Evolutionary conservation across 2,113 vertebrate species (phyloP), one percentile per base, ranked within the genome.

Genomic region (Taurulus bubalis): DNA sequence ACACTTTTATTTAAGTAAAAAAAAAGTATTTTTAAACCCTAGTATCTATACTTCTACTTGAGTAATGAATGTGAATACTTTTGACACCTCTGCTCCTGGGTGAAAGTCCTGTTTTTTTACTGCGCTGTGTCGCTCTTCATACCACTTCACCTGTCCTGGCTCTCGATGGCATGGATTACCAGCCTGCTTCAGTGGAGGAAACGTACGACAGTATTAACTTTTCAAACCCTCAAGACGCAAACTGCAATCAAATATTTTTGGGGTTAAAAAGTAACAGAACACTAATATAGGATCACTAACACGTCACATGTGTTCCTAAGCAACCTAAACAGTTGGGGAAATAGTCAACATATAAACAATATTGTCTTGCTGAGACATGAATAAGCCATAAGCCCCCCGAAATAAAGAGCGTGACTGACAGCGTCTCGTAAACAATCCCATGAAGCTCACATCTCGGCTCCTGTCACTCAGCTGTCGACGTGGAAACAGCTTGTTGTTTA

Each of bases 401-500:
- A 75, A 64, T 28, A 64, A 38, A 64, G 56, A 42, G 14, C 30
- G n/a, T 32, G 40, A 38, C 12, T 59, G 56, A 28, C 42, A n/a
- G 42, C 20, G 0, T 56, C 36, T 56, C 4, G 4, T 49, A 75
- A 65, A 58, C 20, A 58, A 34, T 59, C 28, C 28, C 53, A 18
- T 5, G 42, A 51, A 22, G 66, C 28, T 42, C 47, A 15, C 20
- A 3, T 51, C 47, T 55, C 77, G 18, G 20, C 68, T 26, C 47
- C 8, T 34, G 68, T 56, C 47, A 45, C 20, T 71, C 67, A 30
- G 30, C 36, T 65, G 36, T 47, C 36, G 4, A 11, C 18, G 15
- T 62, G 30, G 38, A 56, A 47, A 20, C 30, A 24, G 22, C 15
- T 18, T 26, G 26, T 56, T 72, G 60, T 80, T 72, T 65, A 65